Base-by-base conservation (phyloP, 2,888 invertebrate genomes). In the Fragum fragum region DNA sequence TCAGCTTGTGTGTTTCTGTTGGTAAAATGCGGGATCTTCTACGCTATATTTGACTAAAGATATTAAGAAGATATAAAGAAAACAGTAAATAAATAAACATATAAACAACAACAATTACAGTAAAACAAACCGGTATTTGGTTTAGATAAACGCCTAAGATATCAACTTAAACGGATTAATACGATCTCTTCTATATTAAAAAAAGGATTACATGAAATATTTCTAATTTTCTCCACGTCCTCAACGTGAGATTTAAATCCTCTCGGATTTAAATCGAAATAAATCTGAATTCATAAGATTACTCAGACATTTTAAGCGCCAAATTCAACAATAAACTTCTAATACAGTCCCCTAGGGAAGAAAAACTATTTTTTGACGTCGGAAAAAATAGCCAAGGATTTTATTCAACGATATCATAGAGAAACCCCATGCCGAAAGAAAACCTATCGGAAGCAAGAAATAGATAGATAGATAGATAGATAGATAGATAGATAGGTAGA, bases 211-310 rank as follows among this genome's bases (percentile, higher is more conserved):
- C 47, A n/a, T 9, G 18, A 18, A 47, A 5, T 47, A 47, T 5
- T 47, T 47, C 47, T 47, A 47, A 47, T 47, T 47, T 47, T 47
- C 47, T 3, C 14, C 47, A 47, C 47, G 47, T 47, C n/a, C 47
- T 47, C n/a, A 47, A n/a, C 14, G 47, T 14, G 14, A 14, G 47
- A 47, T 14, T 57, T 26, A 57, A 26, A 57, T 57, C 57, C 26
- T 23, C 57, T 11, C 23, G 57, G 21, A 26, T 57, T 26, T 21
- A 57, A 57, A 21, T 26, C 11, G 23, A 57, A 21, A 57, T 57
- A 57, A 57, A 57, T 57, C 57, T 26, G 57, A 57, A 57, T 57
- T 57, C 26, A 57, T 57, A n/a, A 57, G 26, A 26, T 57, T 26
- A 23, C 21, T n/a, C 57, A 57, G 57, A 57, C 57, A 57, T 23